These are phyloP conservation scores for Cephonodes hylas DNA, from an alignment of 2,888 invertebrate species.

Conservation along the genomic window DNA sequence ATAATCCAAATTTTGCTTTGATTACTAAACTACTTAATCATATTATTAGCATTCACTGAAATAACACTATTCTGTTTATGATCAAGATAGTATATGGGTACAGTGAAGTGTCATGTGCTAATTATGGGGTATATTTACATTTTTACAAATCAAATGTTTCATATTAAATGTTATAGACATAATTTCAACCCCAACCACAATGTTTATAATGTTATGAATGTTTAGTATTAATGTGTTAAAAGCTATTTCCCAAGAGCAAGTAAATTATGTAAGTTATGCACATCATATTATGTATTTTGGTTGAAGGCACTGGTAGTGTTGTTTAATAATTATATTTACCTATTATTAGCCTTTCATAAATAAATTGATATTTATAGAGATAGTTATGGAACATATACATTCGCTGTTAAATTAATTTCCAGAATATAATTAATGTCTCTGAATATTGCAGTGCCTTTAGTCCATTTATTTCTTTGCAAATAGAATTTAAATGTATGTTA, in stretches of 20 bases:
- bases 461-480: neutral
- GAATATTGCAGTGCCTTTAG: neutral
- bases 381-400: neutral
- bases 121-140: too few species aligned
- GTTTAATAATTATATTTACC: neutral
- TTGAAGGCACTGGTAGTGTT: neutral
- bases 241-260: neutral
- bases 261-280: neutral
- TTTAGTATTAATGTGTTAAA: neutral
- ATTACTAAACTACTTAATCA: too few species aligned
- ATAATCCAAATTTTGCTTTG: too few species aligned
- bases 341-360: neutral
- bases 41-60: too few species aligned
- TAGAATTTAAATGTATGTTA: neutral
- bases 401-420: neutral
- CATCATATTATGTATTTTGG: neutral
- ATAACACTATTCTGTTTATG: too few species aligned
- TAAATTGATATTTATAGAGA: neutral
- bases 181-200: neutral
- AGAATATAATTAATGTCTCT: neutral
- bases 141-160: neutral
- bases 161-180: neutral
- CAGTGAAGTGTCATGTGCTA: too few species aligned
- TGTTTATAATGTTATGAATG: neutral
- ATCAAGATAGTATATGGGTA: too few species aligned